These are phyloP conservation scores for Andrena fulva DNA, from an alignment of 2,888 invertebrate species.

Conservation along the genomic window DNA sequence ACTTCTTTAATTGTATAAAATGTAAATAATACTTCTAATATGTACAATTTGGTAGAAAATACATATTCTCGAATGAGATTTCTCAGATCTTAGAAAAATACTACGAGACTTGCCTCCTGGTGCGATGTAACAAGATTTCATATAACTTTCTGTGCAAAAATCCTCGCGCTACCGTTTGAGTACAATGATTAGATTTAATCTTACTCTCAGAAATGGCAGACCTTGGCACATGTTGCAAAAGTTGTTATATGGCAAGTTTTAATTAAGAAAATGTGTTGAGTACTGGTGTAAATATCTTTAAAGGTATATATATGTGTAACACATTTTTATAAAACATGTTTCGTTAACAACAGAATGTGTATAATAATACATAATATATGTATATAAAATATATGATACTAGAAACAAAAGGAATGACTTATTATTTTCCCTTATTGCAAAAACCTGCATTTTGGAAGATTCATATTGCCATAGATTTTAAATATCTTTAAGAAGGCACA, in stretches of 20 bases:
- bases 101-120: conserved; percentile 18
- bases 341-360: conserved; percentile 30
- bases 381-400: conserved; percentile 57
- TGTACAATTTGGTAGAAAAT: conserved; percentile 55
- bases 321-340: conserved; percentile 37
- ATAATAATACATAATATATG: conserved; percentile 43
- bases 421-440: conserved; percentile 36
- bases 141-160: not conserved
- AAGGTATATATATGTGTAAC: conserved; percentile 33
- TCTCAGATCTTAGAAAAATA: conserved; percentile 32
- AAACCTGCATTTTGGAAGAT: conserved; percentile 25
- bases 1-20: conserved; percentile 9
- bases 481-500: conserved; percentile 34
- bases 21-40: conserved; percentile 44
- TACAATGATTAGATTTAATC: conserved; percentile 23
- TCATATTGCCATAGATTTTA: conserved; percentile 29
- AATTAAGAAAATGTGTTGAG: conserved; percentile 12
- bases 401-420: conserved; percentile 56
- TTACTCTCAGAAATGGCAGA: conserved; percentile 33
- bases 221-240: conserved; percentile 48
- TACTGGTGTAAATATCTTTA: conserved; percentile 22
- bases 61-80: conserved; percentile 36
- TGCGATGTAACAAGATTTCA: not conserved
- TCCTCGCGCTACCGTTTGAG: not conserved
- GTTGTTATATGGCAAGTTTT: conserved; percentile 49